Percentiles rank a stretch among this genome's conserved stretches.
Conservation (phyloP, 2,888 invertebrate genomes). For the Dastarcus helophoroides region DNA sequence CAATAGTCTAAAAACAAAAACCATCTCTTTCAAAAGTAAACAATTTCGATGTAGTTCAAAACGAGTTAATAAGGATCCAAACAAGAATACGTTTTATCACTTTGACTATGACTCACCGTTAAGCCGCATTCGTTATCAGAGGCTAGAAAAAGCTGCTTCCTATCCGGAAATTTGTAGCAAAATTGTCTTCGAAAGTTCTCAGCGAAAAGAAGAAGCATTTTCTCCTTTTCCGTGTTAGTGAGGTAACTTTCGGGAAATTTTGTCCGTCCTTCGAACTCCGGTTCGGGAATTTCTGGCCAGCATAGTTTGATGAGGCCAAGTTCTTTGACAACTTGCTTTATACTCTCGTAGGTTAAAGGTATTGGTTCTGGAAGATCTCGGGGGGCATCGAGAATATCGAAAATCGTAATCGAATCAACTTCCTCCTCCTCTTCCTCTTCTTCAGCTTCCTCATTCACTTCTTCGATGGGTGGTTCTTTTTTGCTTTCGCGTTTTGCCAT, state of each 20-base stretch:
- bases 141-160: slow-evolving; percentile 57
- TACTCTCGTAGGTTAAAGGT: slow-evolving; percentile 39
- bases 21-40: too few relatives aligned
- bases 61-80: too few relatives aligned
- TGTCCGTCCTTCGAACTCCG: slow-evolving; percentile 45
- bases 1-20: too few relatives aligned
- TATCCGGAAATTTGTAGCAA: slow-evolving; percentile 43
- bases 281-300: slow-evolving; percentile 48
- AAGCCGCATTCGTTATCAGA: slow-evolving; percentile 66
- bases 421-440: slow-evolving; percentile 22
- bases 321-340: slow-evolving; percentile 47
- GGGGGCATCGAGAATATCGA: slow-evolving; percentile 30
- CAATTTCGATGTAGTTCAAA: too few relatives aligned
- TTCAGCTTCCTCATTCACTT: slow-evolving; percentile 7
- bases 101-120: slow-evolving; percentile 47
- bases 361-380: slow-evolving; percentile 27
- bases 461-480: too few relatives aligned
- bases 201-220: slow-evolving; percentile 56
- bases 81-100: too few relatives aligned
- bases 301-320: slow-evolving; percentile 51
- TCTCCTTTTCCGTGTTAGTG: slow-evolving; percentile 56
- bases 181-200: slow-evolving; percentile 71
- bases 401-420: slow-evolving; percentile 25
- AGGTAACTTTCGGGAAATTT: slow-evolving; percentile 56
- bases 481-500: too few relatives aligned